Base-by-base conservation (phyloP, 30 jellyfish, hydroid and myxozoan genomes). In the Sanderia malayensis region DNA sequence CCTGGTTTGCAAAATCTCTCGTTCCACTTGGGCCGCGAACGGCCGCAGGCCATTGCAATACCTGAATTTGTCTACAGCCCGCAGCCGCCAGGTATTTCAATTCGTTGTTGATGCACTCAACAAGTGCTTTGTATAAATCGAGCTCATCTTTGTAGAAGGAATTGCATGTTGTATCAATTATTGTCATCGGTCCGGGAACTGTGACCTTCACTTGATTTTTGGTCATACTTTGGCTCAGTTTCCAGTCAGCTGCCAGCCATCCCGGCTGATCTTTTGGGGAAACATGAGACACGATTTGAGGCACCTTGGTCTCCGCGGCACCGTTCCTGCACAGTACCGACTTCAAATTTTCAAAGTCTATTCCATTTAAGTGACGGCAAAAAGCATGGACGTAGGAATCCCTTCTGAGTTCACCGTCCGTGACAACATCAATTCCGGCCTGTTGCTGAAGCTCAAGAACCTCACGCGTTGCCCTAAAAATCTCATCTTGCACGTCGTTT, bases 161-260 rank as follows among this genome's bases (percentile, higher is more conserved):
- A 65, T 86, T 66, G 21, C 60, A 45, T 25, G 77, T 70, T 6
- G 94, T 79, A 47, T 79, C 96, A 61, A 72, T 52, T 13, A 86
- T 78, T 28, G 96, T 86, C 75, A 86, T 26, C 10, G 96, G 94
- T 25, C 96, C 96, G 1, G 94, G 96, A 2, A 86, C 29, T 21
- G 96, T 86, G 25, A 45, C 60, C 72, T 86, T 86, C 49, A 86
- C 70, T 1, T 89, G 90, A 22, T 44, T 66, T 15, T 63, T 27
- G 19, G 81, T 61, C 78, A 70, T 21, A 17, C 34, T 67, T 29
- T 76, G 92, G 31, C 87, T 71, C 79, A 41, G 20, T 30, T n/a
- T 32, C 95, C 95, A 84, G 33, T 84, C 95, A 4, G 57, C 61
- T 25, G 81, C 76, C 76, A 66, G 24, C 32, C 66, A 69, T 0